Evolutionary conservation across 2,113 vertebrate species (phyloP), one percentile per base, ranked within the genome.

Genomic region (Plectropomus leopardus): DNA sequence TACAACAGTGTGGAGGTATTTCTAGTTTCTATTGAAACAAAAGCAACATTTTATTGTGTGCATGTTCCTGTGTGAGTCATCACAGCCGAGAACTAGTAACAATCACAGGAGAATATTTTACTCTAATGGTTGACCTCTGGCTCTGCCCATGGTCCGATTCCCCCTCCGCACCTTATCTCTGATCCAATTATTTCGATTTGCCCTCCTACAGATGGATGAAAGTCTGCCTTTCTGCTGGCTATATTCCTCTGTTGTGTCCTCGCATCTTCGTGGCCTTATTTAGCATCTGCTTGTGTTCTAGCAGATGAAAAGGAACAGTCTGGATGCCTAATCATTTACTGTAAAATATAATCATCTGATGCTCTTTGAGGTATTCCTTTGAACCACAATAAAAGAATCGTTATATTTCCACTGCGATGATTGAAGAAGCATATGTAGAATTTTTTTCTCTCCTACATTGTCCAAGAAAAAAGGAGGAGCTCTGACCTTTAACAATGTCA

Each of bases 101-200:
- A 54, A 60, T 42, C 51, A 32, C 32, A 42, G 42, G 26, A 73
- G 57, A 51, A 65, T 44, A 2, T 71, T 63, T 58, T 1, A 51
- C 44, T 58, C 30, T 34, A 32, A 53, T 64, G 21, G 16, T 45
- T 53, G 24, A 66, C 32, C 81, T 81, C 80, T 73, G 66, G 61
- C 57, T 84, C 63, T 63, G 57, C 78, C 50, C n/a, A 11, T 19
- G 14, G 45, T 24, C 58, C 21, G 9, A 45, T 48, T 66, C 34
- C 53, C 61, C 40, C 53, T 26, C 17, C 1, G 54, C 83, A 72
- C 65, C 66, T 81, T 65, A 81, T 84, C 68, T 32, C 60, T 23
- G 24, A 44, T 66, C 80, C 82, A 82, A 83, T 85, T 88, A 85
- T 80, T 83, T 79, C 5, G 58, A 77, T 81, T 91, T 64, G 34